Base-by-base conservation (phyloP, 2,888 invertebrate genomes). In the Drosophila macrothrix region DNA sequence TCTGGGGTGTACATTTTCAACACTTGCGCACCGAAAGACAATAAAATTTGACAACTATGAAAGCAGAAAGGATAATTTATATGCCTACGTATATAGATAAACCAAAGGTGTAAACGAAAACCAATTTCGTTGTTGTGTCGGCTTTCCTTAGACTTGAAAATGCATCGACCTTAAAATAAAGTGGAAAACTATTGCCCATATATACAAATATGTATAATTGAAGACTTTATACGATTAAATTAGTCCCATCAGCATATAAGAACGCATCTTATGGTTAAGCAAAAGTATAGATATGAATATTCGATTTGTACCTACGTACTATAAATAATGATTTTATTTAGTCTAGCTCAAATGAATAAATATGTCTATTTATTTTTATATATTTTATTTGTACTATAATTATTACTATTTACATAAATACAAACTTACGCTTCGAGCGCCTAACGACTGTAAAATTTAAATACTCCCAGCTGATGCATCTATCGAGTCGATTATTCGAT, bases 11-110 rank as follows among this genome's bases (percentile, higher is more conserved):
- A 62, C 0, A 67, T 52, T 73, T 58, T 65, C 67, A 73, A 59
- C 67, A 72, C 39, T 76, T 67, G 69, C 76, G 80, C 64, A 80
- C 58, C 61, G 46, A 69, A 76, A 76, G 76, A 80, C 79, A 79
- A 79, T 79, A 79, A 80, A 73, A 64, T 73, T 79, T 76, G 76
- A 76, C 69, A 73, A 49, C 67, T 80, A 50, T 62, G 55, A 55
- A 62, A 64, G 59, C 60, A 53, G 46, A 54, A 67, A 55, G 64
- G 66, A 80, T 80, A 76, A 79, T 79, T 79, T 79, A 79, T 76
- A 53, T 33, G 53, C 61, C 33, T 46, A 53, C 25, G 35, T n/a
- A 37, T 28, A 31, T 31, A 66, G 60, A 65, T 71, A 65, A 59
- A 49, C 28, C 31, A 14, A 25, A 71, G 59, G 52, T 29, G 41